Base-by-base conservation (phyloP, 2,113 vertebrate genomes). In the Alligator mississippiensis region DNA sequence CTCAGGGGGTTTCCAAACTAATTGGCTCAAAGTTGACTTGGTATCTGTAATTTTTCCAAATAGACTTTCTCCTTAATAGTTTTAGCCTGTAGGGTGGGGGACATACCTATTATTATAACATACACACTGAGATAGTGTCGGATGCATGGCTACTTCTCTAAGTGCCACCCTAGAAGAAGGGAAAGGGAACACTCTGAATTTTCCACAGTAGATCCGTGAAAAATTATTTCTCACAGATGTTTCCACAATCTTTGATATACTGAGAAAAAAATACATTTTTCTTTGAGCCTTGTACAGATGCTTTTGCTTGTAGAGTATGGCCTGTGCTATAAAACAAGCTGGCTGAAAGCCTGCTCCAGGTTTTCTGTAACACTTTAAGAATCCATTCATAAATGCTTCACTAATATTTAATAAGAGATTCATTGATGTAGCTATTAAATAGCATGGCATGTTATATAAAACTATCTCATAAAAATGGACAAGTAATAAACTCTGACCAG, bases 121-220 rank as follows among this genome's bases (percentile, higher is more conserved):
- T 90, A 75, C 92, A 88, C 87, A 90, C 75, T 19, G 61, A 47
- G 47, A 47, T 8, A 47, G 47, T 47, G 47, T 9, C 47, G 9
- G 47, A 47, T 47, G 68, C 21, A 21, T 21, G 34, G 34, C 34
- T 72, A 87, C 15, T 86, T 79, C 88, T 88, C 92, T 92, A 79
- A 55, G 84, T 76, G 64, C 62, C 92, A 87, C 24, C 58, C 3
- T 47, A 84, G 76, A 88, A 72, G 61, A 82, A 18, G 30, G 62
- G 88, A 82, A 95, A n/a, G 90, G 62, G 81, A 96, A 91, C 88
- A 57, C 72, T 82, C 47, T 72, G 70, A 4, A 77, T 94, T 89
- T 93, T 91, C 83, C 78, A 66, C 6, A 82, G 75, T 61, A 34
- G 58, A 55, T 84, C 94, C 64, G 15, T 30, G 54, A 88, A 93